Base-by-base conservation (phyloP, 2,113 vertebrate genomes). In the Ophiodon elongatus region DNA sequence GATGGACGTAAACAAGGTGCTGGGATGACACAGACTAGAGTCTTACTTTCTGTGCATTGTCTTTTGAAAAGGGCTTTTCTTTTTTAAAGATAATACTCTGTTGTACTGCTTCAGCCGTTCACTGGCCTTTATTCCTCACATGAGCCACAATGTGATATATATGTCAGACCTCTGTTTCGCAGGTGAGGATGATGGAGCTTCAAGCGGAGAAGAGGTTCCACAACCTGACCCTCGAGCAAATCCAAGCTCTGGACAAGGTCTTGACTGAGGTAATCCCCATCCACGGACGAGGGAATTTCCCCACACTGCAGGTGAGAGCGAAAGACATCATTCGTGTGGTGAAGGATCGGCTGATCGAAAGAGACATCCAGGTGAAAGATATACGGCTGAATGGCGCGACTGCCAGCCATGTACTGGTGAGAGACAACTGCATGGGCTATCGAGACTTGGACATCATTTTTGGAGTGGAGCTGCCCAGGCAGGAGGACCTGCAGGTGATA, bases 371-470 rank as follows among this genome's bases (percentile, higher is more conserved):
- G 8, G 94, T 99, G 14, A 95, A 95, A 82, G 98, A 99, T 60
- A 94, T 98, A 33, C 96, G 98, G 52, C 91, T 99, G n/a, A 99
- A 99, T 0, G 98, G 98, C 25, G 98, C 98, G 1, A 97, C 97
- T 14, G 98, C 98, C 73, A 99, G 98, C 73, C 97, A 99, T 77
- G 94, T 99, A 89, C 95, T 99, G 15, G 95, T 97, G 60, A 96
- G 96, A 60, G 96, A 96, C 83, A 98, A 95, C 0, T 96, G 97
- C 72, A 96, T 97, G 63, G 96, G 93, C 62, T 98, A 98, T 76
- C 97, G 98, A 85, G 98, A 99, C 85, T 91, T 99, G 7, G 98
- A 99, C 92, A 96, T 99, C 85, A 98, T 99, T 90, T 99, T 99
- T 85, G 94, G 96, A 33, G 96, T 99, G 66, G 97, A 97, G 71